Evolutionary conservation across 53 echinoderm and acorn worm genomes (phyloP).

Genomic region (Mesocentrotus franciscanus): DNA sequence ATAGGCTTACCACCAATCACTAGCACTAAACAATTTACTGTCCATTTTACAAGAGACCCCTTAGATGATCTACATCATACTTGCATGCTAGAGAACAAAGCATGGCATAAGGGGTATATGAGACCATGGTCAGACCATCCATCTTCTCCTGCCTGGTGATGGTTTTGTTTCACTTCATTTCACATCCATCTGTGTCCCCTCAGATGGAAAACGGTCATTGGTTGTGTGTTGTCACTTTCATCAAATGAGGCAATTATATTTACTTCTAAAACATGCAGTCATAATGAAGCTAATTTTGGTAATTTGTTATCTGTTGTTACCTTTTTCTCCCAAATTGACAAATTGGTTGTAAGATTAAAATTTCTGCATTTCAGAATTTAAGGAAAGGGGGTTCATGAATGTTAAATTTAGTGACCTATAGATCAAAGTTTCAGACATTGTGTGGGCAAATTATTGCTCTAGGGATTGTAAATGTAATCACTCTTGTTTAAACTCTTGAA

Average conservation of each 20-base stretch:
- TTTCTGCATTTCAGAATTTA: background rate
- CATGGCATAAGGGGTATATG: background rate
- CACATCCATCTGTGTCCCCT: conserved; percentile 19
- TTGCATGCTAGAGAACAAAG: background rate
- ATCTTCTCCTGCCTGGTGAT: background rate
- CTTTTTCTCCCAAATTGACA: too few species aligned
- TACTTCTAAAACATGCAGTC: background rate
- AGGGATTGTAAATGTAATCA: background rate
- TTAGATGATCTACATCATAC: too few species aligned
- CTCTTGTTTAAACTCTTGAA: background rate
- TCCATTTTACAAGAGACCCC: too few species aligned
- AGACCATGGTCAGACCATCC: background rate
- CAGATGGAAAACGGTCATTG: background rate
- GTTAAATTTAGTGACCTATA: background rate
- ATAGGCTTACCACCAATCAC: too few species aligned
- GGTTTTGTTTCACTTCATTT: conserved; percentile 32
- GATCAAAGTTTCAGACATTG: background rate
- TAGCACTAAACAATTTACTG: too few species aligned
- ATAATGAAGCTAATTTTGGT: too few species aligned
- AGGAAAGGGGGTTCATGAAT: background rate
- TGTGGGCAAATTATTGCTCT: background rate
- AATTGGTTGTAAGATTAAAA: too few species aligned
- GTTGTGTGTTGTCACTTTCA: background rate
- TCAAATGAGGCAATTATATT: background rate
- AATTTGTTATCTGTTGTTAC: too few species aligned